phyloP scores from a whole-genome alignment of 2,888 invertebrate genomes.

The Agapetus fuscipes region DNA sequence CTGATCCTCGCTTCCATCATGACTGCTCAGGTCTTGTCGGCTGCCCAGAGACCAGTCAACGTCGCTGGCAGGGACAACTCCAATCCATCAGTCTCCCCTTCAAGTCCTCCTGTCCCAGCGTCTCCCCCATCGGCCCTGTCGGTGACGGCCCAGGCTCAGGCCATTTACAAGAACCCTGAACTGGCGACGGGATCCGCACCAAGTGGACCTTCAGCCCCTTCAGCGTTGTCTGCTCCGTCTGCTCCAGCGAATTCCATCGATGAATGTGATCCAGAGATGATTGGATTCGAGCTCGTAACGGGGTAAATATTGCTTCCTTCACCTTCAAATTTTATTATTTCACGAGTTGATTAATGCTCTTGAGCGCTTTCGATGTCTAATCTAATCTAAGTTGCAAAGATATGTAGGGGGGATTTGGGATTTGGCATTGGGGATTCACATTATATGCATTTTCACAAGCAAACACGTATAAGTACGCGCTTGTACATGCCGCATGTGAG shows the following conservation, averaged over 20 bases:
- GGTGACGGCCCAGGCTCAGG: conserved; percentile 32
- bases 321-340: no score
- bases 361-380: no score
- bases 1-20: no score
- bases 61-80: conserved; percentile 28
- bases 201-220: conserved; percentile 37
- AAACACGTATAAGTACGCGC: no score
- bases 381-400: no score
- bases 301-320: conserved; percentile 57
- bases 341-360: no score
- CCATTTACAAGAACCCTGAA: conserved; percentile 38
- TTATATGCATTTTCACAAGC: no score
- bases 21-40: neutral
- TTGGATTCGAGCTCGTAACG: conserved; percentile 85
- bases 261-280: conserved; percentile 81
- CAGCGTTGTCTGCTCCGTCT: conserved; percentile 41
- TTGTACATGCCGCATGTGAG: no score
- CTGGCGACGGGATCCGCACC: conserved; percentile 28
- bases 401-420: no score
- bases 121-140: conserved; percentile 40
- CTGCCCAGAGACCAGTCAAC: neutral
- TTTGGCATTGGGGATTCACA: no score
- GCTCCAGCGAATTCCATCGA: conserved; percentile 51
- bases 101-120: conserved; percentile 39
- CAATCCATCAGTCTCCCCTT: conserved; percentile 41